Conservation (phyloP, 2,888 invertebrate species). For the Mimas tiliae region DNA sequence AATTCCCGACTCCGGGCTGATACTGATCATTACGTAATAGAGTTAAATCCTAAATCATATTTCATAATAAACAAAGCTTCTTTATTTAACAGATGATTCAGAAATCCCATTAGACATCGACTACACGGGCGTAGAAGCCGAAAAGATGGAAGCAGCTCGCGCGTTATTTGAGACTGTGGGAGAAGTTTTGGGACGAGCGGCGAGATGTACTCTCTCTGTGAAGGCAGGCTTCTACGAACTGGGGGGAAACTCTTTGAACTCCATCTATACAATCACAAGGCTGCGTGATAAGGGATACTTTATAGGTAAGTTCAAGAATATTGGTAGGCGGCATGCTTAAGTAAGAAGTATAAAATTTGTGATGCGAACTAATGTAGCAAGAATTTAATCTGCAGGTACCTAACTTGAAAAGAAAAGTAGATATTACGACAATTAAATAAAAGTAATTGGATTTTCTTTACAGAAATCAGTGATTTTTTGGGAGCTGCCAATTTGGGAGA, state of each 20-base stretch:
- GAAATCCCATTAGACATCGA: constrained; percentile 87
- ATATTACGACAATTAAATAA: not conserved
- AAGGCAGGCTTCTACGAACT: constrained; percentile 92
- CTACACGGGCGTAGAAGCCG: constrained; percentile 86
- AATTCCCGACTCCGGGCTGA: no score
- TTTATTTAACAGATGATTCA: constrained; percentile 75
- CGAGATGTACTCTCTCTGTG: constrained; percentile 84
- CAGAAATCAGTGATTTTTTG: constrained; percentile 92
- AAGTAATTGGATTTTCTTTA: not conserved
- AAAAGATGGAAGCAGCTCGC: constrained; percentile 86
- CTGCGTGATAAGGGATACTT: constrained; percentile 90
- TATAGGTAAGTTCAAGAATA: constrained; percentile 81
- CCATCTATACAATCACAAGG: constrained; percentile 91
- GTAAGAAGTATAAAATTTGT: no score
- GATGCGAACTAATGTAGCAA: no score
- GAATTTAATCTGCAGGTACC: not conserved
- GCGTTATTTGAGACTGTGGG: constrained; percentile 91
- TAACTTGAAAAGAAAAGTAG: not conserved
- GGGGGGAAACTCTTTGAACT: constrained; percentile 94
- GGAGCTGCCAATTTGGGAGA: constrained; percentile 88
- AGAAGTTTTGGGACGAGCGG: constrained; percentile 87
- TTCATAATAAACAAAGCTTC: not conserved
- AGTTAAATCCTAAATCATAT: not conserved
- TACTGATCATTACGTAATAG: no score
- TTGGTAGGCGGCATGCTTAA: not conserved